Evolutionary conservation across 2,888 invertebrate genomes (phyloP), one percentile per base, ranked within the genome.

Genomic region (Sinhomidia bicolor): DNA sequence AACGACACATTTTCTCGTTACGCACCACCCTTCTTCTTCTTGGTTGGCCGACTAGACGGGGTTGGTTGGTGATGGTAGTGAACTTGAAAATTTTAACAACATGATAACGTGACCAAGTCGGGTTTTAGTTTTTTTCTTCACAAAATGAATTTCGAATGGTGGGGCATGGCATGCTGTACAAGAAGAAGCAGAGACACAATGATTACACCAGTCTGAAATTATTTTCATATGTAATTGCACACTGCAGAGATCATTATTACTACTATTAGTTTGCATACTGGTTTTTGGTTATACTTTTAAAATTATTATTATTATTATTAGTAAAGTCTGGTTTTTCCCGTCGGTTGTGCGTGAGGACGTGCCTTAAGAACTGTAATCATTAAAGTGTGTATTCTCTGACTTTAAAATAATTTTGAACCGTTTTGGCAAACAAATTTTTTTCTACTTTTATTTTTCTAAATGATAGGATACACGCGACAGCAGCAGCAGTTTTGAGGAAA

Each of bases 221-320:
- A 80, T 86, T 86, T 86, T 86, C 85, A 79, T 86, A 68, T 60
- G 47, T 86, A 85, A 78, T 79, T 85, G 85, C 65, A 85, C 79
- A 86, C 80, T 86, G 85, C 68, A 86, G 80, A 86, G 85, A 86
- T 86, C 85, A 86, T 86, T 86, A 86, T 80, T 79, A n/a, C 44
- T 17, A 7, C 32, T 60, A 3, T 32, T 54, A 32, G 3, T 79
- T 57, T 12, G 20, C 12, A 7, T 1, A 32, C 14, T 41, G 41
- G 68, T 68, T 20, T 68, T 68, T 68, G 26, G 41, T 62, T n/a
- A 7, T 51, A 32, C 54, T 32, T 54, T 57, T n/a, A 57, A 57
- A 79, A 79, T 79, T 41, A 84, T 82, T 29, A 84, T 80, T 36
- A 85, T 62, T n/a, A n/a, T n/a, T n/a, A n/a, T n/a, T n/a, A 65